Base-by-base conservation (phyloP, 2,888 invertebrate genomes). In the Noctuana brunneofusca region DNA sequence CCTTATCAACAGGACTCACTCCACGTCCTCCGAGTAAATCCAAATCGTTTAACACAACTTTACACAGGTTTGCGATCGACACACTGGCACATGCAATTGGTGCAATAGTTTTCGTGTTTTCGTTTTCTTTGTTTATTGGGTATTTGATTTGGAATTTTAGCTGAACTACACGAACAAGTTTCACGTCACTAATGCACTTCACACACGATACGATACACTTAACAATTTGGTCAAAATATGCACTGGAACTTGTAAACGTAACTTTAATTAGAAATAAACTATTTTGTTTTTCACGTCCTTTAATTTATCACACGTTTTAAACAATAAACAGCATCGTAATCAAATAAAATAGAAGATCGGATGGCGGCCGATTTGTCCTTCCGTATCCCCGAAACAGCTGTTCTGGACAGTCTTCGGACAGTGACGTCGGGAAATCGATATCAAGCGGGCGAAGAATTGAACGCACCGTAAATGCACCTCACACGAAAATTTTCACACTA, bases 301-400 rank as follows among this genome's bases (percentile, higher is more conserved):
- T n/a, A 41, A 6, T n/a, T 9, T 27, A 18, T 58, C 27, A 18
- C 1, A 50, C 22, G 16, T 49, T 35, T 49, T 16, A 41, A 11
- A 27, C 3, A 12, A 24, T 8, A 18, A 5, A 30, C 48, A 46
- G 27, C 63, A 24, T 12, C 41, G 18, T n/a, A 41, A 50, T 43
- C n/a, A 24, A 24, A 50, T 27, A 52, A 52, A 52, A 38, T 20
- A 12, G 9, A 5, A 38, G 55, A 32, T 50, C 12, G 50, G 20
- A 32, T 27, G 18, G 41, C 41, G 50, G 30, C 12, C 38, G 35
- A 38, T 22, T n/a, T 56, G 63, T 56, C 74, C 76, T 79, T 81
- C 76, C 81, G 80, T 75, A 79, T 82, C 80, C 78, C 78, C 73
- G 75, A 80, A 89, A 83, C 90, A 91, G 90, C 90, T 91, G 90